Base-by-base conservation (phyloP, 2,797 vertebrate species). In the Sylvilagus floridanus region DNA sequence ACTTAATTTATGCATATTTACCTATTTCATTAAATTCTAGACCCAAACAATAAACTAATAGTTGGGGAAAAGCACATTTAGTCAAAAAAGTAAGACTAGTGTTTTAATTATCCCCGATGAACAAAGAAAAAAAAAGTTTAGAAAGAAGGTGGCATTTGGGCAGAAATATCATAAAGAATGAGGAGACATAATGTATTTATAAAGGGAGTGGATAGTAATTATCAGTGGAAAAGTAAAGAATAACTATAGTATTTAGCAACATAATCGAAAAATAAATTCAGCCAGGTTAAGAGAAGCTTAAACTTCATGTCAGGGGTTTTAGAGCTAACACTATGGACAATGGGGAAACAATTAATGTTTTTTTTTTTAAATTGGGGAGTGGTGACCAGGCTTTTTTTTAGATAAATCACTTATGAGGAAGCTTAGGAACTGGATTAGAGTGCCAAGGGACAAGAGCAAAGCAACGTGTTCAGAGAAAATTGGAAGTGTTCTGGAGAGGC, bases 91-190 rank as follows among this genome's bases (percentile, higher is more conserved):
- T 81, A 32, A 19, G 78, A 63, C 9, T 77, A 95, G 92, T 5
- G 68, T 81, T 92, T 95, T 88, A 79, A 77, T 78, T 88, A 42
- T 78, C 22, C 14, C 4, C 93, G 47, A 65, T 82, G 1, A 5
- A 65, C 21, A 3, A 37, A 2, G 4, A 37, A 2, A 0, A 11
- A 72, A 79, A 47, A 35, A 28, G 9, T 2, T 26, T 65, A 90
- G 24, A 71, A 2, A 84, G 75, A 91, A 84, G n/a, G 60, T 91
- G 16, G 7, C 13, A 68, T 71, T 77, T 52, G 54, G 42, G 4
- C 52, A 83, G 50, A 95, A 93, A 81, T 60, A 81, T 32, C 22
- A 66, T 76, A 77, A 90, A 72, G n/a, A 92, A 82, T 92, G 37
- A 84, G 14, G 63, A 85, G 90, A 12, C 0, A 50, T 62, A 84